Base-by-base conservation (phyloP, 2,888 invertebrate genomes). In the Pyrrhia umbra region DNA sequence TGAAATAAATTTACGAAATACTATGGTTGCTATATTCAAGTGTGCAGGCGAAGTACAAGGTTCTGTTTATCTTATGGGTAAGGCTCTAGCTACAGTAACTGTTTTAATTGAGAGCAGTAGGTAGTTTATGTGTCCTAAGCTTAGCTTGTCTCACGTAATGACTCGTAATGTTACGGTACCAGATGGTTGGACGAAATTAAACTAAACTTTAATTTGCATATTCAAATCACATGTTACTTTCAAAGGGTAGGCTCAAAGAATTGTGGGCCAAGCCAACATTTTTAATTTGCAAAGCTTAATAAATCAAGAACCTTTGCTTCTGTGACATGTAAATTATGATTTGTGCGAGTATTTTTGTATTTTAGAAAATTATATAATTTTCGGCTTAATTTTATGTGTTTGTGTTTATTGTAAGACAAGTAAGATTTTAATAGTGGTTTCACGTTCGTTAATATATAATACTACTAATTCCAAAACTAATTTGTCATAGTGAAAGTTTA, bases 131-230 rank as follows among this genome's bases (percentile, higher is more conserved):
- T 49, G 10, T 15, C 34, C 23, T 52, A 49, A 43, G 9, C 18
- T 52, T 49, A 37, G n/a, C 46, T 51, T 8, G 15, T 46, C 62
- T 61, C 61, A 57, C 25, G 13, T 45, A 46, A 56, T 45, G 25
- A 56, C 45, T 58, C 49, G 40, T 45, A 54, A 45, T 47, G 47
- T 57, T 43, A 45, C 39, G 59, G 61, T 64, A 71, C 61, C 83
- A 83, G 84, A 80, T 81, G 81, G 75, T 70, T 40, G 61, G 67
- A 58, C 58, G 61, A 77, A 81, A 84, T 83, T 84, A 77, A 76
- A 70, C 75, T 74, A 70, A 79, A 75, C 77, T 69, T 54, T 52
- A 77, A 83, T 84, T 84, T 82, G 78, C 83, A 82, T 84, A 83
- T 81, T 81, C 69, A 76, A 80, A 80, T 75, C 64, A 70, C 61